Evolutionary conservation across 2,888 invertebrate genomes (phyloP).

Genomic region (Saturnia pavonia): DNA sequence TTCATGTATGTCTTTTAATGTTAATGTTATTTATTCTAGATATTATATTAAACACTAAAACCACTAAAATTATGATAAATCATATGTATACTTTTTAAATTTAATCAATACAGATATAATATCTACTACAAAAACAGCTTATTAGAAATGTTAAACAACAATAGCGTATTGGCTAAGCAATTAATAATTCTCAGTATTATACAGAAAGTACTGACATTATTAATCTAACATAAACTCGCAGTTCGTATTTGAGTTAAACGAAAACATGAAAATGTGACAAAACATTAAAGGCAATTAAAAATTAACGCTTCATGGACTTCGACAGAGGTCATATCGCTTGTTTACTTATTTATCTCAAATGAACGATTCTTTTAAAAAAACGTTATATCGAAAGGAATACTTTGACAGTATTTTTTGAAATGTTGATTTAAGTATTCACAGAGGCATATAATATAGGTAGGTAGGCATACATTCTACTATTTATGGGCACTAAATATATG

Average conservation of each 20-base stretch:
- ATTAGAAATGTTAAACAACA: neutral
- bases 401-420: too few species aligned
- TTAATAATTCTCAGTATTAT: neutral
- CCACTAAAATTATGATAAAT: neutral
- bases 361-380: too few species aligned
- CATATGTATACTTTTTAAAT: neutral
- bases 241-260: constrained; percentile 3
- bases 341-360: neutral
- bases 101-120: neutral
- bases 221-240: constrained; percentile 19
- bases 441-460: too few species aligned
- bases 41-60: neutral
- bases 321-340: constrained; percentile 26
- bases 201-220: neutral
- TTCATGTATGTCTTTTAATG: neutral
- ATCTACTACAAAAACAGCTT: neutral
- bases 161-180: neutral
- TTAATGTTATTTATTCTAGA: neutral
- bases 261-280: constrained; percentile 46
- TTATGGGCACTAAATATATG: neutral
- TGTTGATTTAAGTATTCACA: too few species aligned
- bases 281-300: constrained; percentile 61
- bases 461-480: too few species aligned
- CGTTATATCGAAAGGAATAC: too few species aligned
- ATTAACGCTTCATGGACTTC: constrained; percentile 43